A percentile compares a stretch with the other conserved stretches of the same genome.
Evolutionary conservation across 1,140 invertebrate species (phyloP).

Genomic region (Medauroidea extradentata): DNA sequence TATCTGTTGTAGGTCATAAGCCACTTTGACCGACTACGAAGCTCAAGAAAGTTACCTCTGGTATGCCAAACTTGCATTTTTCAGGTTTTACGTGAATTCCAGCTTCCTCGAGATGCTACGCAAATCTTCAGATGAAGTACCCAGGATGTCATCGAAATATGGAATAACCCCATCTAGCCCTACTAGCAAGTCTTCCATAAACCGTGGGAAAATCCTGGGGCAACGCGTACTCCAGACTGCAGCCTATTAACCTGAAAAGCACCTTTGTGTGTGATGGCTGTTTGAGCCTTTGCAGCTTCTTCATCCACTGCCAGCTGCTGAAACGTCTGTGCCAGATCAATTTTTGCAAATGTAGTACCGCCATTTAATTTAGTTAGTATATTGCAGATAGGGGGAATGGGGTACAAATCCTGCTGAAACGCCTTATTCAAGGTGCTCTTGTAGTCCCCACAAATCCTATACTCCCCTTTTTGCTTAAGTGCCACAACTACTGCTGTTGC

Average conservation of each 20-base stretch:
- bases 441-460: slow-evolving; percentile 38
- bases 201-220: slow-evolving; percentile 43
- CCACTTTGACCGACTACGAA: background rate
- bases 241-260: slow-evolving; percentile 45
- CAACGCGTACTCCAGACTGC: slow-evolving; percentile 44
- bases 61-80: slow-evolving; percentile 34
- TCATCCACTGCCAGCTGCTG: slow-evolving; percentile 35
- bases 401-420: slow-evolving; percentile 15
- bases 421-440: slow-evolving; percentile 22
- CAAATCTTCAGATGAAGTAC: background rate
- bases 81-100: slow-evolving; percentile 28
- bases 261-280: slow-evolving; percentile 40
- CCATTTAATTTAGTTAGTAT: slow-evolving; percentile 18
- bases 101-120: slow-evolving; percentile 11
- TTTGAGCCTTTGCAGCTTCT: slow-evolving; percentile 2
- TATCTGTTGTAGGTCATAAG: background rate
- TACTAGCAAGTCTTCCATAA: slow-evolving; percentile 38
- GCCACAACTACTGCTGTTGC: slow-evolving; percentile 6
- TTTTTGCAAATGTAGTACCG: slow-evolving; percentile 28
- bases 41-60: slow-evolving; percentile 20
- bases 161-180: slow-evolving; percentile 17
- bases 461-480: slow-evolving; percentile 19
- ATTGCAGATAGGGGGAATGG: slow-evolving; percentile 12
- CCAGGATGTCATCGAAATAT: slow-evolving; percentile 16
- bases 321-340: slow-evolving; percentile 35